phyloP scores from a whole-genome alignment of 1,140 invertebrate species.

The Drosophila nannoptera region DNA sequence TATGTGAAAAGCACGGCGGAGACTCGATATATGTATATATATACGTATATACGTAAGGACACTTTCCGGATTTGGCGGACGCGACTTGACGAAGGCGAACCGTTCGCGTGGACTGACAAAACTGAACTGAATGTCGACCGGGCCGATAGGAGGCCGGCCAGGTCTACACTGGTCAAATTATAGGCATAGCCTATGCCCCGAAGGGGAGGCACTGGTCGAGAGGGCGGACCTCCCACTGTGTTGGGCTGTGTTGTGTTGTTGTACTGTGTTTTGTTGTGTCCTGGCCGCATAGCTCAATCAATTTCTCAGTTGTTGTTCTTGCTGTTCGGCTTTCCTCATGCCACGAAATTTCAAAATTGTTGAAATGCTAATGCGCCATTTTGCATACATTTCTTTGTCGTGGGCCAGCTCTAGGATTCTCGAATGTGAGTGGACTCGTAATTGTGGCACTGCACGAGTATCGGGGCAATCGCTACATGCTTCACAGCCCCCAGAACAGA shows the following conservation, averaged over 20 bases:
- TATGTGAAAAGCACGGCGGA: conserved; percentile 9
- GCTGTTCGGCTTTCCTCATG: conserved; percentile 2
- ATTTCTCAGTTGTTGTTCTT: conserved; percentile 46
- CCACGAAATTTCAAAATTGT: conserved; percentile 51
- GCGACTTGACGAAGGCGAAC: conserved; percentile 34
- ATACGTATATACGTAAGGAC: neutral
- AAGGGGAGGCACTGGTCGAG: neutral
- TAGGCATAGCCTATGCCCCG: conserved; percentile 44
- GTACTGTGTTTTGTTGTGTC: conserved; percentile 18
- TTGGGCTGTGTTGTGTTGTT: neutral
- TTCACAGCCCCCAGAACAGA: neutral
- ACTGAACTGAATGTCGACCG: conserved; percentile 58
- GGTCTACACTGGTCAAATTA: conserved; percentile 59
- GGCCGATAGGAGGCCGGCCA: conserved; percentile 19
- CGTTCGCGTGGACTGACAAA: conserved; percentile 64
- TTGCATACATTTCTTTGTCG: conserved; percentile 67
- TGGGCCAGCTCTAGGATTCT: conserved; percentile 35
- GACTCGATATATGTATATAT: neutral
- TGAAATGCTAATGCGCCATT: conserved; percentile 77
- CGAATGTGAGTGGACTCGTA: conserved; percentile 9
- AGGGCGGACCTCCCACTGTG: conserved; percentile 3
- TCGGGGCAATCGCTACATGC: neutral
- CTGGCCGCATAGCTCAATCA: conserved; percentile 57
- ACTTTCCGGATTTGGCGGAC: conserved; percentile 18
- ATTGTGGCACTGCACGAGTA: conserved; percentile 9